These are phyloP conservation scores for Orbicella faveolata DNA, from an alignment of 64 coral and sea anemone species.

Conservation along the genomic window DNA sequence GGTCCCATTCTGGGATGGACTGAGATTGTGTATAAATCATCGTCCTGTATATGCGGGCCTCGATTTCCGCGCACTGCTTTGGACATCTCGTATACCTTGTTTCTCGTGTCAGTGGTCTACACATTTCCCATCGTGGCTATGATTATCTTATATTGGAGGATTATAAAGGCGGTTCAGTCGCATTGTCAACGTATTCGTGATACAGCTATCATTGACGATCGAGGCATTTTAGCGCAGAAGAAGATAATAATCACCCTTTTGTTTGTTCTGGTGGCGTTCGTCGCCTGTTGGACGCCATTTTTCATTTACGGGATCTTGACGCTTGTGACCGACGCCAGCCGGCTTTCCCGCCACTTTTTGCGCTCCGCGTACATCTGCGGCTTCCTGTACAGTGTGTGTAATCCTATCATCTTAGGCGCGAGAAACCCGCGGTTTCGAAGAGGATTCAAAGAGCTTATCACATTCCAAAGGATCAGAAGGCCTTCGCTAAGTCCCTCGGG, in stretches of 20 bases:
- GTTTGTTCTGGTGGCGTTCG: conserved; percentile 57
- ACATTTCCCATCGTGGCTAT: conserved; percentile 51
- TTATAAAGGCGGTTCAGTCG: conserved; percentile 36
- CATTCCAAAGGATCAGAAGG: conserved; percentile 29
- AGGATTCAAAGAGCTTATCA: conserved; percentile 68
- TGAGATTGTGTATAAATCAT: conserved; percentile 34
- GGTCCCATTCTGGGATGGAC: conserved; percentile 83
- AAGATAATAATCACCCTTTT: conserved; percentile 64
- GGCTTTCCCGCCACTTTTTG: conserved; percentile 31
- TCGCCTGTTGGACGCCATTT: conserved; percentile 76
- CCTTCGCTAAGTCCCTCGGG: conserved; percentile 15
- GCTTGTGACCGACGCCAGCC: conserved; percentile 3
- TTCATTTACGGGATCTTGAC: conserved; percentile 49
- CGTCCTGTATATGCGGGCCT: conserved; percentile 34
- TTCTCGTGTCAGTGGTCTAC: conserved; percentile 40
- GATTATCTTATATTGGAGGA: conserved; percentile 44
- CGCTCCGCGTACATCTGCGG: conserved; percentile 67
- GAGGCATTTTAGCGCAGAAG: conserved; percentile 77
- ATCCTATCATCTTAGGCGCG: conserved; percentile 67
- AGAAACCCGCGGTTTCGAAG: conserved; percentile 86
- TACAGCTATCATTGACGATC: conserved; percentile 77
- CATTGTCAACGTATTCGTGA: conserved; percentile 69
- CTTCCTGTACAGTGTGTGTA: conserved; percentile 56
- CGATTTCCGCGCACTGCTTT: conserved; percentile 6
- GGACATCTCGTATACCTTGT: conserved; percentile 41